Evolutionary conservation across 2,888 invertebrate species (phyloP).

Genomic region (Danaus chrysippus): DNA sequence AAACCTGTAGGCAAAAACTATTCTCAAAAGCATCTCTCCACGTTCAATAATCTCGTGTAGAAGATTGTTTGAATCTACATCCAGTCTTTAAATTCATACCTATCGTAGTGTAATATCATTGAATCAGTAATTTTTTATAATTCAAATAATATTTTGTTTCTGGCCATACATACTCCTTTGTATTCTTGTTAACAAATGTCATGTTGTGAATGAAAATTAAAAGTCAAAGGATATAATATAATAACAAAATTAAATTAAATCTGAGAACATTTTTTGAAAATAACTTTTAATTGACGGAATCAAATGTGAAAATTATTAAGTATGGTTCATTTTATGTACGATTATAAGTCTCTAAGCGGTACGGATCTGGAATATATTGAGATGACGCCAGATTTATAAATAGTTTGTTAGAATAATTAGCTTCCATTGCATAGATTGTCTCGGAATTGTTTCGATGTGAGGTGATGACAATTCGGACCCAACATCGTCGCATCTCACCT

Average conservation of each 20-base stretch:
- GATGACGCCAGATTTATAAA: too few relatives aligned
- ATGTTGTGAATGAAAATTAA: conserved; percentile 52
- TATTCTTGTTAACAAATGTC: conserved; percentile 14
- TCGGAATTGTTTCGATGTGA: background rate
- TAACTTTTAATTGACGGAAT: conserved; percentile 15
- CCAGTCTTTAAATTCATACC: too few relatives aligned
- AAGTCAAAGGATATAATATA: conserved; percentile 55
- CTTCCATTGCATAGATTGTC: background rate
- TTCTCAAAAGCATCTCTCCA: too few relatives aligned
- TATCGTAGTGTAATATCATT: too few relatives aligned
- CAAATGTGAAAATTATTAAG: conserved; percentile 23
- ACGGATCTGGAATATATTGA: background rate
- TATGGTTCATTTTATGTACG: conserved; percentile 1
- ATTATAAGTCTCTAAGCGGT: background rate
- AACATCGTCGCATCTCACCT: conserved; percentile 67
- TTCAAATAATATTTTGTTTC: background rate
- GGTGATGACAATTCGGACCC: conserved; percentile 63
- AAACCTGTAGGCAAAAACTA: too few relatives aligned
- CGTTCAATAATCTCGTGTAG: too few relatives aligned
- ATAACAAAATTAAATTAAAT: conserved; percentile 50
- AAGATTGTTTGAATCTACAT: too few relatives aligned
- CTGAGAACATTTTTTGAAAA: conserved; percentile 48
- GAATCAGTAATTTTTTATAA: background rate
- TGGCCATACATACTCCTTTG: conserved; percentile 1
- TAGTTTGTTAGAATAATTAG: too few relatives aligned